phyloP scores from a whole-genome alignment of 2,113 vertebrate genomes.

The Phyllostomus hastatus region DNA sequence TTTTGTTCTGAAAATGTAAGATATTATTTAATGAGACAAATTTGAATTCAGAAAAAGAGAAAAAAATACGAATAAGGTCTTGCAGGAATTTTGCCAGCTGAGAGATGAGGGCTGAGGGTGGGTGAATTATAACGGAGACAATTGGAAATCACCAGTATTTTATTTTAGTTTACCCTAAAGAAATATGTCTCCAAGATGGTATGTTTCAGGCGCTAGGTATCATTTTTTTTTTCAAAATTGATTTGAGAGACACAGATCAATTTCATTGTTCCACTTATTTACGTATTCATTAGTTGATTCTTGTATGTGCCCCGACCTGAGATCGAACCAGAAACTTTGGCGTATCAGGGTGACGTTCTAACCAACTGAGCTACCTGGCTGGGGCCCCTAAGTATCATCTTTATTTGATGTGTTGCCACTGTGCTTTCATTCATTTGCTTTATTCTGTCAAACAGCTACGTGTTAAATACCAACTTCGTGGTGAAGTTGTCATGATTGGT shows the following conservation, averaged over 20 bases:
- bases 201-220: background rate
- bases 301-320: too few relatives aligned
- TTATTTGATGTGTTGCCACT: background rate
- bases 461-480: background rate
- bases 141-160: background rate
- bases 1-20: background rate
- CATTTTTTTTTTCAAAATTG: too few relatives aligned
- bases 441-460: background rate
- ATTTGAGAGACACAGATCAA: too few relatives aligned
- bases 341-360: too few relatives aligned
- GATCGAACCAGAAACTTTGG: too few relatives aligned
- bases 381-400: background rate
- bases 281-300: too few relatives aligned
- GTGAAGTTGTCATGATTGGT: background rate
- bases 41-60: background rate
- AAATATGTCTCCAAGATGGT: background rate
- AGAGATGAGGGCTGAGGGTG: background rate
- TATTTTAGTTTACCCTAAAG: background rate
- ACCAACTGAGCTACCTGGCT: too few relatives aligned
- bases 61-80: background rate
- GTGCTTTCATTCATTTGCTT: background rate
- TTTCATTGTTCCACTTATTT: too few relatives aligned
- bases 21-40: constrained; percentile 20
- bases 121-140: background rate
- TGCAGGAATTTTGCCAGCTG: background rate